Conservation (phyloP, 1,140 invertebrate species). For the Bombyx mandarina region DNA sequence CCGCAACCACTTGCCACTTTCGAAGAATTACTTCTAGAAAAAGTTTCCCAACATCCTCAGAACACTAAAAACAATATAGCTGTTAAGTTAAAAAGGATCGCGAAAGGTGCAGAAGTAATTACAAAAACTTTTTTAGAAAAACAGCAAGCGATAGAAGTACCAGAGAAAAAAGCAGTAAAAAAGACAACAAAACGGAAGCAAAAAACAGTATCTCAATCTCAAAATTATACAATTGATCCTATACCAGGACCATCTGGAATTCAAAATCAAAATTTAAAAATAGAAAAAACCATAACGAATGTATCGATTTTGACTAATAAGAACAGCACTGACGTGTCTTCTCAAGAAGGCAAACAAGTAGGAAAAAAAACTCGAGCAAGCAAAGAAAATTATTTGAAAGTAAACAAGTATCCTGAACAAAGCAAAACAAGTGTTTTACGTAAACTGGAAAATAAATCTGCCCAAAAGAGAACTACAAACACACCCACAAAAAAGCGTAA, state of each 20-base stretch:
- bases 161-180: constrained; percentile 1
- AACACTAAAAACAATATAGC: constrained; percentile 13
- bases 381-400: too few species aligned
- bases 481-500: too few species aligned
- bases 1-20: constrained; percentile 5
- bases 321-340: too few species aligned
- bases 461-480: too few species aligned
- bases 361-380: too few species aligned
- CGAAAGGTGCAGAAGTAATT: constrained; percentile 16
- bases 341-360: too few species aligned
- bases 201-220: neutral
- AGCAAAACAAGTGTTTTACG: too few species aligned
- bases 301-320: neutral
- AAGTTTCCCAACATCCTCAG: constrained; percentile 8
- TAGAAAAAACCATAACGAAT: constrained; percentile 3
- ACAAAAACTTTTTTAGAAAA: constrained; percentile 6
- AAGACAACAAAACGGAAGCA: neutral
- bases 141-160: constrained; percentile 3
- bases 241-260: constrained; percentile 2
- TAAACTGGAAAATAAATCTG: too few species aligned
- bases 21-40: constrained; percentile 16
- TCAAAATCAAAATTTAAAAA: neutral
- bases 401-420: too few species aligned
- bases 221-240: neutral
- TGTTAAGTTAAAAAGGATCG: constrained; percentile 13